Percentiles rank a stretch among this genome's conserved stretches.
These are phyloP conservation scores for Ariolimax columbianus DNA, from an alignment of 2,888 invertebrate genomes.

Conservation along the genomic window DNA sequence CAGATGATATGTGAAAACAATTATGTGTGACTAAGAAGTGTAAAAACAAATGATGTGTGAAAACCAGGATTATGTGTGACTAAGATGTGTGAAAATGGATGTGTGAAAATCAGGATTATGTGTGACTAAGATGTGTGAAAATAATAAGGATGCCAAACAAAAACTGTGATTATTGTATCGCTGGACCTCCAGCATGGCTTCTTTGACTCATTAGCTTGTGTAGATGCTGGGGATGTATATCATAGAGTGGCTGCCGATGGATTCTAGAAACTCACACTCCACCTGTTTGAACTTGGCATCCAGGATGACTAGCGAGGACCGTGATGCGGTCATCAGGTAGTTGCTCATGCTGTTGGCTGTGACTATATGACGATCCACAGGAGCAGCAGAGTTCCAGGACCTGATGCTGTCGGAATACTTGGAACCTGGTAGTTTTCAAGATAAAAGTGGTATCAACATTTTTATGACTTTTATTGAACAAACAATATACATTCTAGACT, in stretches of 20 bases:
- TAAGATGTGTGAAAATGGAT: no score
- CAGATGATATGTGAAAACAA: no score
- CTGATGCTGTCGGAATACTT: slow-evolving; percentile 25
- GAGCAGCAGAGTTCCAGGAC: slow-evolving; percentile 80
- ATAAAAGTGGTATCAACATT: not conserved
- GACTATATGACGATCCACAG: slow-evolving; percentile 84
- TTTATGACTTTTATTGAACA: not conserved
- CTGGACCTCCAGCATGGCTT: not conserved
- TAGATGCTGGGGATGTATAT: slow-evolving; percentile 49
- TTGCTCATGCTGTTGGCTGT: slow-evolving; percentile 85
- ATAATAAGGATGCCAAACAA: not conserved
- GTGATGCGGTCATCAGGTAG: slow-evolving; percentile 86
- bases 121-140: not conserved
- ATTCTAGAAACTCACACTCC: slow-evolving; percentile 86
- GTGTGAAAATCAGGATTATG: no score
- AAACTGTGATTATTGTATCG: not conserved
- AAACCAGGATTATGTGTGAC: no score
- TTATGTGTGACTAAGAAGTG: no score
- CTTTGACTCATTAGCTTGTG: slow-evolving; percentile 31
- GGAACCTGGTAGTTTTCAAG: slow-evolving; percentile 34
- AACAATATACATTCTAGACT: no score
- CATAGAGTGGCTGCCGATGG: slow-evolving; percentile 51
- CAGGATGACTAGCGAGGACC: slow-evolving; percentile 85
- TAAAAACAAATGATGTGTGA: no score
- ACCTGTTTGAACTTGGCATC: slow-evolving; percentile 86